phyloP scores from a whole-genome alignment of 2,888 invertebrate genomes.

The Drosophila algonquin region DNA sequence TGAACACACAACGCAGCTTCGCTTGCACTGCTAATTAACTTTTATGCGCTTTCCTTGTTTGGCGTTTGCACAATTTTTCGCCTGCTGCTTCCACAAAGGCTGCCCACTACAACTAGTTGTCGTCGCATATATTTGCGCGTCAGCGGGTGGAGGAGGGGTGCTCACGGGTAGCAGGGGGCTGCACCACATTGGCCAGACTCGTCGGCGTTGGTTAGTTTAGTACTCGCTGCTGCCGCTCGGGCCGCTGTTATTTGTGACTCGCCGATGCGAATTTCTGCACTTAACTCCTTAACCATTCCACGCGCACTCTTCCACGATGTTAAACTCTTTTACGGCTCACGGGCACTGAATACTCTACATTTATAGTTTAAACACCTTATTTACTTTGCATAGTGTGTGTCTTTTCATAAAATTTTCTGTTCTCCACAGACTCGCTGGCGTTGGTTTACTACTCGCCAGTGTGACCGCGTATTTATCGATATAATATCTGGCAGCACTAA shows the following conservation, averaged over 20 bases:
- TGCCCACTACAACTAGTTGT: slow-evolving; percentile 59
- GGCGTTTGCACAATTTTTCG: slow-evolving; percentile 34
- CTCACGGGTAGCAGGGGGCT: slow-evolving; percentile 41
- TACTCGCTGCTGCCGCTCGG: slow-evolving; percentile 54
- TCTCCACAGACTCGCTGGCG: slow-evolving; percentile 12
- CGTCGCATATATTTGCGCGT: slow-evolving; percentile 70
- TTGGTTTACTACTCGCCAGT: neutral
- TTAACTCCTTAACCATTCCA: slow-evolving; percentile 35
- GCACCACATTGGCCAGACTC: slow-evolving; percentile 53
- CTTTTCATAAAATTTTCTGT: slow-evolving; percentile 40
- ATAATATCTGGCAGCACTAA: too few relatives aligned
- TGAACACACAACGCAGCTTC: slow-evolving; percentile 23
- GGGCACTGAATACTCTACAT: slow-evolving; percentile 14
- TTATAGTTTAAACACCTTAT: slow-evolving; percentile 14
- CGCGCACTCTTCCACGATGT: slow-evolving; percentile 20
- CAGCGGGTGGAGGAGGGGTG: slow-evolving; percentile 24
- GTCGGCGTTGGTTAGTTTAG: slow-evolving; percentile 36
- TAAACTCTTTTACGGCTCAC: slow-evolving; percentile 11
- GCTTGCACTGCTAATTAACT: slow-evolving; percentile 60
- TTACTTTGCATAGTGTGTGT: slow-evolving; percentile 33
- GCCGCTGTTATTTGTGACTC: slow-evolving; percentile 53
- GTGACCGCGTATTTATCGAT: too few relatives aligned
- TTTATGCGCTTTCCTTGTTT: slow-evolving; percentile 54
- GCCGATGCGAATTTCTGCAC: slow-evolving; percentile 68
- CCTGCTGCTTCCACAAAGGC: slow-evolving; percentile 32